phyloP scores from a whole-genome alignment of 2,113 vertebrate genomes.

The Labeo rohita region DNA sequence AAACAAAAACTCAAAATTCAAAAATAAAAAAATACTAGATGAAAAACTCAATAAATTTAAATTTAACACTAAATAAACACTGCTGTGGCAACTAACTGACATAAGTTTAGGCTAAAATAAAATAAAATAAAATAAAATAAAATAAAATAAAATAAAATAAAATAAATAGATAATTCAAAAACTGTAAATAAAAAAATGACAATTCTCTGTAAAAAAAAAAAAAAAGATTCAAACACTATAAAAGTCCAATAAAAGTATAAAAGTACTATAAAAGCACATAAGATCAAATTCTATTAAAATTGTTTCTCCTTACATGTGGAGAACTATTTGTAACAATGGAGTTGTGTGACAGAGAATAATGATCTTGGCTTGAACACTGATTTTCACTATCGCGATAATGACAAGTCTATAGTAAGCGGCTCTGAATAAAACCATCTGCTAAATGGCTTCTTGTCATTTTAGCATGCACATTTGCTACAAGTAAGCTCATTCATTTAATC shows the following conservation, averaged over 20 bases:
- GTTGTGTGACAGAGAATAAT: neutral
- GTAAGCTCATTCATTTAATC: neutral
- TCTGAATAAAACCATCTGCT: neutral
- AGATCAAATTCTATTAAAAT: neutral
- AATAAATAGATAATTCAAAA: neutral
- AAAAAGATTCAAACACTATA: neutral
- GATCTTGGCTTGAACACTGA: neutral
- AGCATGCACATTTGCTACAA: conserved; percentile 7
- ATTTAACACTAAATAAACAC: too few relatives aligned
- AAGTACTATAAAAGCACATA: neutral
- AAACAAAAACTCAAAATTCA: neutral
- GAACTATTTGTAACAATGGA: neutral
- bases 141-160: neutral
- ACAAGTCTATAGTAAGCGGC: neutral
- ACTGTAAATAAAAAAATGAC: neutral
- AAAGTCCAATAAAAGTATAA: neutral
- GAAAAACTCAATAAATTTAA: too few relatives aligned
- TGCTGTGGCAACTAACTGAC: too few relatives aligned
- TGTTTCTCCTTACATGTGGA: neutral
- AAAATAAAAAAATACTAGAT: too few relatives aligned
- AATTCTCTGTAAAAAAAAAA: neutral
- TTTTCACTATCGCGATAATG: neutral
- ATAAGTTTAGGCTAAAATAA: too few relatives aligned
- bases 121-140: neutral
- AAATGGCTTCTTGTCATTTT: neutral